Conservation (phyloP, 2,797 vertebrate species). For the Crenichthys baileyi region DNA sequence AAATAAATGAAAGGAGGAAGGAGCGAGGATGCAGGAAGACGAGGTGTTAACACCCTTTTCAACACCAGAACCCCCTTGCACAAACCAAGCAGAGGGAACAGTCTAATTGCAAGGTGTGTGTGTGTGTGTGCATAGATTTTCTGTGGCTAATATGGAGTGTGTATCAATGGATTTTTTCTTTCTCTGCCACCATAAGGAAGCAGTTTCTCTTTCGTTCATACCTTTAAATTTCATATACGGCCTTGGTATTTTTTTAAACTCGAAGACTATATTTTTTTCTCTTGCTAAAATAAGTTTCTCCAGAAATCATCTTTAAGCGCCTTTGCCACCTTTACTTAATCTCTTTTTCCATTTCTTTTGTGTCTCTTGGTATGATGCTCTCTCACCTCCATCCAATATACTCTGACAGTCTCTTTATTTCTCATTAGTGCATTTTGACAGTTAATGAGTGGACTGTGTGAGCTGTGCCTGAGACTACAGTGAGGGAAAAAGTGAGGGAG, state of each 20-base stretch:
- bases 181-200: slow-evolving; percentile 26
- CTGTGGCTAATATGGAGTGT: slow-evolving; percentile 23
- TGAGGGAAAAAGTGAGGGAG: slow-evolving; percentile 32
- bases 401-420: slow-evolving; percentile 66
- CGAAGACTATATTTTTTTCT: slow-evolving; percentile 5
- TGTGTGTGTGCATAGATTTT: slow-evolving; percentile 23
- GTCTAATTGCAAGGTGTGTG: slow-evolving; percentile 76
- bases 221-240: not conserved
- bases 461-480: slow-evolving; percentile 15
- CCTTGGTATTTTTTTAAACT: not conserved
- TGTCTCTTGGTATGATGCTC: slow-evolving; percentile 53
- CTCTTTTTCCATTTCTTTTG: slow-evolving; percentile 44
- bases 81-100: slow-evolving; percentile 61
- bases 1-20: slow-evolving; percentile 55
- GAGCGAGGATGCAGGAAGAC: slow-evolving; percentile 62
- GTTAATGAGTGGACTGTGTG: slow-evolving; percentile 62
- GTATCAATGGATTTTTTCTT: slow-evolving; percentile 30
- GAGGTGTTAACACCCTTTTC: slow-evolving; percentile 80
- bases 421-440: slow-evolving; percentile 74
- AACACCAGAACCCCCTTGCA: slow-evolving; percentile 66
- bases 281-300: slow-evolving; percentile 32
- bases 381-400: slow-evolving; percentile 48
- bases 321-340: slow-evolving; percentile 30
- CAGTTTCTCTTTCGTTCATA: slow-evolving; percentile 4
- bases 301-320: slow-evolving; percentile 29